Evolutionary conservation across 2,888 invertebrate genomes (phyloP).

Genomic region (Drosophila ochracea): DNA sequence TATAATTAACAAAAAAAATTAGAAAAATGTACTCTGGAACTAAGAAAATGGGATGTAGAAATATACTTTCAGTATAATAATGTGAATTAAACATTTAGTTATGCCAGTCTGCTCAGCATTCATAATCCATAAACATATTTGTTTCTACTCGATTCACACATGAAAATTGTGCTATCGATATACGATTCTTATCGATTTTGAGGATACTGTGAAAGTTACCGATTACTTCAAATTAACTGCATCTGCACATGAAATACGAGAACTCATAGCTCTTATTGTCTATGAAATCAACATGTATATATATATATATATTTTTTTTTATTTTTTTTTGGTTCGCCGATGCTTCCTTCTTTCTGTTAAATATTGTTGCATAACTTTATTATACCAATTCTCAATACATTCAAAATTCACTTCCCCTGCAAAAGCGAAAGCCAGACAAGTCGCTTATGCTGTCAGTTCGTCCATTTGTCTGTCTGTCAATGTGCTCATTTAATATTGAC

Average conservation of each 20-base stretch:
- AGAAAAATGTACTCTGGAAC: no score
- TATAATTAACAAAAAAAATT: background rate
- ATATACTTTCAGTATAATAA: background rate
- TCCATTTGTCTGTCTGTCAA: constrained; percentile 10
- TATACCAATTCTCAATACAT: background rate
- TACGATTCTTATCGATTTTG: background rate
- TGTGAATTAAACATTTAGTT: background rate
- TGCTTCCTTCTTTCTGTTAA: background rate
- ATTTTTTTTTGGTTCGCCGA: background rate
- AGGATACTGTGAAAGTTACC: background rate
- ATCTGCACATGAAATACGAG: background rate
- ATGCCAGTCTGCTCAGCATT: background rate
- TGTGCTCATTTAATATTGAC: constrained; percentile 46
- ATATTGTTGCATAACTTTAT: background rate
- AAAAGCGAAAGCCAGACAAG: constrained; percentile 1
- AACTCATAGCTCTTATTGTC: background rate
- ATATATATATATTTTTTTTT: background rate
- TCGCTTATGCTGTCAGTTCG: background rate
- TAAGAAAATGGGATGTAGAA: background rate
- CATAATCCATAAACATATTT: background rate
- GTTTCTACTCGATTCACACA: no score
- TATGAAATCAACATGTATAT: background rate
- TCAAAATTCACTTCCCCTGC: background rate
- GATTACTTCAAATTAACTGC: background rate
- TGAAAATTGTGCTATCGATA: background rate